Evolutionary conservation across 2,888 invertebrate genomes (phyloP).

Genomic region (Tipula vernalis): DNA sequence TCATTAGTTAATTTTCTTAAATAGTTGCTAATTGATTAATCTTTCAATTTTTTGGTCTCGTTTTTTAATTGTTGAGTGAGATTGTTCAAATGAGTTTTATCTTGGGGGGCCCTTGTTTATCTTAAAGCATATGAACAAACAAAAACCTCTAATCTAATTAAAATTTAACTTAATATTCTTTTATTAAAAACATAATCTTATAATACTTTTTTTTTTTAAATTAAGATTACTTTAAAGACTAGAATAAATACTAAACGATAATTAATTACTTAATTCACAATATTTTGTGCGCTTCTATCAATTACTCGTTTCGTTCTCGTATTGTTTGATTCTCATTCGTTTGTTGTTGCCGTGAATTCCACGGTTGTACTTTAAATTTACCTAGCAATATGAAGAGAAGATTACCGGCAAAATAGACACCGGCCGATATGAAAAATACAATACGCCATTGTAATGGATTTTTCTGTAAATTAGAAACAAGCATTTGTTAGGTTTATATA

Average conservation of each 20-base stretch:
- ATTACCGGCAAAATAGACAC: conserved; percentile 55
- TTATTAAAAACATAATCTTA: not conserved
- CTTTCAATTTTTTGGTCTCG: too few relatives aligned
- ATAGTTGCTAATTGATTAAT: too few relatives aligned
- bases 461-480: conserved; percentile 35
- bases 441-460: conserved; percentile 55
- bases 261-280: not conserved
- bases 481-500: not conserved
- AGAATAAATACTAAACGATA: not conserved
- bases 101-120: too few relatives aligned
- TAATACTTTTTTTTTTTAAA: not conserved
- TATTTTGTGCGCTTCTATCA: not conserved
- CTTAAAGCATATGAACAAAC: too few relatives aligned
- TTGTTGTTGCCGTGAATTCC: conserved; percentile 44
- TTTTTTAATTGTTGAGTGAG: too few relatives aligned
- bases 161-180: not conserved
- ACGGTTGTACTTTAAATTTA: conserved; percentile 50
- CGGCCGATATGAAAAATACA: conserved; percentile 61
- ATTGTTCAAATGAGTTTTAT: too few relatives aligned
- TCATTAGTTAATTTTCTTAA: too few relatives aligned
- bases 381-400: conserved; percentile 56
- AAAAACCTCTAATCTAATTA: not conserved
- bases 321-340: not conserved
- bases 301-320: not conserved
- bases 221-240: not conserved